These are phyloP conservation scores for Falcunculus frontatus DNA, from an alignment of 2,113 vertebrate genomes.

Conservation along the genomic window DNA sequence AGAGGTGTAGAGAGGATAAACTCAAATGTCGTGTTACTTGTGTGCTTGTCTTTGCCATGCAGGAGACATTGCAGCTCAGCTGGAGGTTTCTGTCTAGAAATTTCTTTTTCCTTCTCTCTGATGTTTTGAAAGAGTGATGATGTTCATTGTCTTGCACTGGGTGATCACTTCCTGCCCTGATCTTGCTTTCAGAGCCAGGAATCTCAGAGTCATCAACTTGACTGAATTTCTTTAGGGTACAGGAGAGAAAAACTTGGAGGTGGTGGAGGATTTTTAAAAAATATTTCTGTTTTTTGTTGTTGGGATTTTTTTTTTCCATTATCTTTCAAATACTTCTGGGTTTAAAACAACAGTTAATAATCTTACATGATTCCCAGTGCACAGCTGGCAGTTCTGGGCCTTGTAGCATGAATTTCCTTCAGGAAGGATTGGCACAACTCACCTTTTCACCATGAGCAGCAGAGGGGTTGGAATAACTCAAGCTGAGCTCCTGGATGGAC, in stretches of 20 bases:
- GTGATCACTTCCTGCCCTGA: not conserved
- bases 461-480: not conserved
- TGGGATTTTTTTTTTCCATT: not conserved
- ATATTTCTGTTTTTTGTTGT: not conserved
- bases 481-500: not conserved
- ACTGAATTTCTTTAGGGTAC: not conserved
- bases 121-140: not conserved
- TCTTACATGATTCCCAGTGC: not conserved
- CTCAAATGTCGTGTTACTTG: not conserved
- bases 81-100: not conserved
- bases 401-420: not conserved
- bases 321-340: not conserved
- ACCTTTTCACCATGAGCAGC: not conserved
- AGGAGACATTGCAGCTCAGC: not conserved
- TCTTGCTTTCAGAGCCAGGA: not conserved
- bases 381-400: not conserved
- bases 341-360: not conserved
- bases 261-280: not conserved
- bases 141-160: not conserved
- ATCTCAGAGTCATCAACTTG: not conserved
- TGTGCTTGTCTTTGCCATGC: not conserved
- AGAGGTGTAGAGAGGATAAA: not conserved
- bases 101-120: not conserved
- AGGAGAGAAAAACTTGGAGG: not conserved
- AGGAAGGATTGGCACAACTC: not conserved